These are phyloP conservation scores for Phycodurus eques DNA, from an alignment of 2,113 vertebrate genomes.

Conservation along the genomic window DNA sequence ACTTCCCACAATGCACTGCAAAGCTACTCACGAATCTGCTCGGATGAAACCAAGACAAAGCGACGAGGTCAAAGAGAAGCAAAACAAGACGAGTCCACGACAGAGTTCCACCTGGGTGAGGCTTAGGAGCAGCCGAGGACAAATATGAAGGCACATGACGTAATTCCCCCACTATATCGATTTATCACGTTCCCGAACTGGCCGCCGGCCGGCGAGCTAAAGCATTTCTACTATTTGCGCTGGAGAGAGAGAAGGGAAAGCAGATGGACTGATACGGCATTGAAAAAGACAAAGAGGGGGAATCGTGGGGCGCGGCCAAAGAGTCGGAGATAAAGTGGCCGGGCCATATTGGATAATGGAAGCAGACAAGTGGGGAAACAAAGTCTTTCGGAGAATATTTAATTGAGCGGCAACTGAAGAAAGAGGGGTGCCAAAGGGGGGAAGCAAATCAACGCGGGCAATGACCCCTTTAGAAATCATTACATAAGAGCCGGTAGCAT, in stretches of 20 bases:
- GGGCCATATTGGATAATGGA: constrained; percentile 32
- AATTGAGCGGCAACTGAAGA: constrained; percentile 28
- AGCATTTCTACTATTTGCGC: constrained; percentile 54
- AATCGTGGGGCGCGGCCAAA: constrained; percentile 49
- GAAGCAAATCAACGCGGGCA: background rate
- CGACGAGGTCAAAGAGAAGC: constrained; percentile 1
- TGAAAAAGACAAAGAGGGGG: background rate
- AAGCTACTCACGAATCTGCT: background rate
- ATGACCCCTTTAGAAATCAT: constrained; percentile 3
- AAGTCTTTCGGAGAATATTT: constrained; percentile 44
- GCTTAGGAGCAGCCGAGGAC: background rate
- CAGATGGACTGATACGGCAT: constrained; percentile 31
- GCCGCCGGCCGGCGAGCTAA: constrained; percentile 45
- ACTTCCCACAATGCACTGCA: no score
- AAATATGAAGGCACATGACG: constrained; percentile 52
- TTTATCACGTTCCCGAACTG: constrained; percentile 61
- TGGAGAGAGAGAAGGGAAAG: constrained; percentile 8
- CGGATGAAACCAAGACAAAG: constrained; percentile 8
- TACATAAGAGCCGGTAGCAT: constrained; percentile 48
- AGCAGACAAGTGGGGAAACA: constrained; percentile 39
- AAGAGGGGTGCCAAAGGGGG: background rate
- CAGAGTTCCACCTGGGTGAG: constrained; percentile 1
- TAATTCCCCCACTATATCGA: constrained; percentile 66
- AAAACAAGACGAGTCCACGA: constrained; percentile 21
- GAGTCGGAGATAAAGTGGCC: constrained; percentile 8